Evolutionary conservation across 2,113 vertebrate species (phyloP).

Genomic region (Malaclemys terrapin): DNA sequence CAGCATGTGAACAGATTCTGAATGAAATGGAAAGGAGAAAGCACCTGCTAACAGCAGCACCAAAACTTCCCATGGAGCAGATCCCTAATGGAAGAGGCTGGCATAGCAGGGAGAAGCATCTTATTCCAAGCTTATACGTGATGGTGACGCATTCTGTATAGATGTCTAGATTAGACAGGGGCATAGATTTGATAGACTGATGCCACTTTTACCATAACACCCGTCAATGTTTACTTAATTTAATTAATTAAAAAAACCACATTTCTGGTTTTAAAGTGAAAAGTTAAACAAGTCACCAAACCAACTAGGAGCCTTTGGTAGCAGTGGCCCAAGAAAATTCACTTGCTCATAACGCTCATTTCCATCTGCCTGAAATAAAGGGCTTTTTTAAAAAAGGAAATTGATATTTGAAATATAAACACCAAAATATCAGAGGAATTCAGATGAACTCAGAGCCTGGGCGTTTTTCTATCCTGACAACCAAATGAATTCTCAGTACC

Average conservation of each 20-base stretch:
- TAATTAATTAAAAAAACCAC: accelerated
- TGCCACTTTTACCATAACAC: accelerated
- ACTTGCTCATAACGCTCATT: accelerated
- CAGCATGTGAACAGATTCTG: accelerated
- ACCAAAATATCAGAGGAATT: neutral
- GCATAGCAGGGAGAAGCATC: accelerated
- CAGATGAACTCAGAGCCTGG: neutral
- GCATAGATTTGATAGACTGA: neutral
- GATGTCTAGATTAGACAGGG: neutral
- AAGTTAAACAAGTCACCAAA: accelerated
- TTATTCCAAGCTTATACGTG: neutral
- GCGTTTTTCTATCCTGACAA: neutral
- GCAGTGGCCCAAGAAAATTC: neutral
- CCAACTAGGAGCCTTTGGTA: neutral
- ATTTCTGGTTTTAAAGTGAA: neutral
- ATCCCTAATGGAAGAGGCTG: neutral
- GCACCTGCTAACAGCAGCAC: neutral
- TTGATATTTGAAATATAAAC: neutral
- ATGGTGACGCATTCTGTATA: neutral
- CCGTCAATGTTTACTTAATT: neutral
- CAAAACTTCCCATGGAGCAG: accelerated
- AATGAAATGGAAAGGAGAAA: neutral
- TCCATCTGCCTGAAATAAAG: neutral
- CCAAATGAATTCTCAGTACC: neutral
- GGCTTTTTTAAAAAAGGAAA: neutral